Base-by-base conservation (phyloP, 1,140 invertebrate species). In the Drosophila suzukii region DNA sequence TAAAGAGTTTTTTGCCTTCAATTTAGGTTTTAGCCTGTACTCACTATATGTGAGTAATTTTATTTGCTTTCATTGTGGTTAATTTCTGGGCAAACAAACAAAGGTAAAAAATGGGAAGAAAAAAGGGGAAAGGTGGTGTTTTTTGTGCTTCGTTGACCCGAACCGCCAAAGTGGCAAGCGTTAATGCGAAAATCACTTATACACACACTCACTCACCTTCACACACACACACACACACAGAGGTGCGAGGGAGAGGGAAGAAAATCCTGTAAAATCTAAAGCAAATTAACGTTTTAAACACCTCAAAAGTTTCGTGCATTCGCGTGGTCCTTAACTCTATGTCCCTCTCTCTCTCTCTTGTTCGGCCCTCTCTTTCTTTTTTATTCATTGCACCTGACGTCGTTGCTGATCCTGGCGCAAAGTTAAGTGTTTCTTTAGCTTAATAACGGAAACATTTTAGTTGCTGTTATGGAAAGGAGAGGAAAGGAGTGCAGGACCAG, bases 381-480 rank as follows among this genome's bases (percentile, higher is more conserved):
- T 5, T 30, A 71, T 73, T 47, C 46, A 56, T 59, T 76, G 73
- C 68, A 82, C 59, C 68, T 75, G 85, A 63, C 60, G 56, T 61
- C 46, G 36, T 47, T 50, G 41, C 74, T 63, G 88, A 83, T 86
- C 82, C 76, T 75, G 74, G 77, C 51, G 73, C 73, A 72, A 88
- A 81, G 88, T 91, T 88, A 91, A 91, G 88, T 91, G 88, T 91
- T 91, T 91, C 89, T 91, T 88, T 84, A 84, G 81, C 79, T 91
- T 88, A 84, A 88, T 84, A 86, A 81, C 88, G 82, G 86, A 90
- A 90, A 81, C 77, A 90, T 90, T 90, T 90, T 86, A 90, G 82
- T 82, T 83, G 71, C 79, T 78, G 62, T 56, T 67, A 36, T 36
- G 56, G n/a, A 41, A 27, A 34, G 65, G 30, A 43, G 20, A 43